These are phyloP conservation scores for Coleophora flavipennella DNA, from an alignment of 2,888 invertebrate species.

Conservation along the genomic window DNA sequence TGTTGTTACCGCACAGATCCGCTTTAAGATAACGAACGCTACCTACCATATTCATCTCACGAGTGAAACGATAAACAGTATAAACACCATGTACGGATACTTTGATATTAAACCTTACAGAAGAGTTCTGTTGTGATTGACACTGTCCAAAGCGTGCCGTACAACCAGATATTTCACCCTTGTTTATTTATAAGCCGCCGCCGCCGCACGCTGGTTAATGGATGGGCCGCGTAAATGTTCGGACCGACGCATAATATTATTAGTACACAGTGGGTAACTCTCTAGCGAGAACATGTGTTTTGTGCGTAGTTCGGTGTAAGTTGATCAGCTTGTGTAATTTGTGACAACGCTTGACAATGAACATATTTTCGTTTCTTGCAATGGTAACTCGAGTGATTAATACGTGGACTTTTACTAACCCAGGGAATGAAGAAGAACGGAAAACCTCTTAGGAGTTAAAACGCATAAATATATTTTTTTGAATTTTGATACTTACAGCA, in stretches of 20 bases:
- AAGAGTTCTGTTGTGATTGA: constrained; percentile 12
- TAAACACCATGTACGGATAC: constrained; percentile 14
- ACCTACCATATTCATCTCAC: constrained; percentile 23
- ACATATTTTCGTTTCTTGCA: constrained; percentile 20
- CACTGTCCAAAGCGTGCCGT: constrained; percentile 20
- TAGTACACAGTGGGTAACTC: too few species aligned
- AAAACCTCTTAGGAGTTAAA: not conserved
- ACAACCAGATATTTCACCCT: constrained; percentile 25
- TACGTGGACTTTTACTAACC: not conserved
- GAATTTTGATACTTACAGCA: too few species aligned
- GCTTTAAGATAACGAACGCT: constrained; percentile 35
- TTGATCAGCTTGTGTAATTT: constrained; percentile 33
- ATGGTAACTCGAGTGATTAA: constrained; percentile 9
- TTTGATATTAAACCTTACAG: constrained; percentile 23
- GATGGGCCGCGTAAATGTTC: constrained; percentile 35
- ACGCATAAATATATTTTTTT: not conserved
- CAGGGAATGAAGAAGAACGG: not conserved
- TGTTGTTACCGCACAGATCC: constrained; percentile 25
- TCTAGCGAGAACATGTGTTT: constrained; percentile 39
- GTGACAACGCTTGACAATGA: constrained; percentile 30
- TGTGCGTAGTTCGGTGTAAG: constrained; percentile 12
- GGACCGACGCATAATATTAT: constrained; percentile 45
- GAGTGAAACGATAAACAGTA: constrained; percentile 14
- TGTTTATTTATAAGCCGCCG: constrained; percentile 38
- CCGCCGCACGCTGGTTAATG: constrained; percentile 53